Percentiles rank a stretch among this genome's conserved stretches.
These are phyloP conservation scores for Junonia oenone DNA, from an alignment of 2,888 invertebrate genomes.

Conservation along the genomic window DNA sequence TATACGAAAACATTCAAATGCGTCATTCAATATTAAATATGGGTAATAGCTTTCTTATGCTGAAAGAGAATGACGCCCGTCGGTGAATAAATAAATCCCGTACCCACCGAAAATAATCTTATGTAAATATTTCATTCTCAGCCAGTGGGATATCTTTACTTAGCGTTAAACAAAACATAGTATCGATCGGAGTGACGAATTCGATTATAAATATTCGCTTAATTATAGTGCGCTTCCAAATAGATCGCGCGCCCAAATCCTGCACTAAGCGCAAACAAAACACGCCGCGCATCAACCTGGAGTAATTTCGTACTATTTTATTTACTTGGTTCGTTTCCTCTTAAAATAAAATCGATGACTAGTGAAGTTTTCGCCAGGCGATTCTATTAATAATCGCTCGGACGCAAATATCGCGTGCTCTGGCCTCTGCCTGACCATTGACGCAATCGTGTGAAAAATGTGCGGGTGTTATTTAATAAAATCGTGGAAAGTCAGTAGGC, in stretches of 20 bases:
- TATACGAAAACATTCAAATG: conserved; percentile 55
- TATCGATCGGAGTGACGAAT: conserved; percentile 60
- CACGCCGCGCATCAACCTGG: conserved; percentile 47
- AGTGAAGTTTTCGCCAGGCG: conserved; percentile 67
- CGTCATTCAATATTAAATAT: conserved; percentile 63
- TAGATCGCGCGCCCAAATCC: conserved; percentile 49
- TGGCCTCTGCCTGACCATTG: conserved; percentile 65
- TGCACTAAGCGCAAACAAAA: conserved; percentile 55
- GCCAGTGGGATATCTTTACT: conserved; percentile 49
- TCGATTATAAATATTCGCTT: conserved; percentile 65
- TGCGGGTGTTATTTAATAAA: conserved; percentile 68
- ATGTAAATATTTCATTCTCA: conserved; percentile 62
- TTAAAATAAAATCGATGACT: conserved; percentile 70
- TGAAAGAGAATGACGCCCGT: conserved; percentile 59
- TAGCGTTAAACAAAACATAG: conserved; percentile 64
- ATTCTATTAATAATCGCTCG: conserved; percentile 65
- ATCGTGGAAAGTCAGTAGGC: conserved; percentile 59
- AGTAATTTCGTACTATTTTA: conserved; percentile 65
- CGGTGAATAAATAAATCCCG: conserved; percentile 56
- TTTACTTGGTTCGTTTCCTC: conserved; percentile 65
- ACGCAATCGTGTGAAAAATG: conserved; percentile 75
- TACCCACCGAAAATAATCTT: conserved; percentile 61
- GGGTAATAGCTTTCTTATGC: conserved; percentile 66
- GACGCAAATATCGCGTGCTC: conserved; percentile 69
- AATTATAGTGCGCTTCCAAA: conserved; percentile 48